Evolutionary conservation across 2,888 invertebrate genomes (phyloP).

Genomic region (Chromoteleia sp.): DNA sequence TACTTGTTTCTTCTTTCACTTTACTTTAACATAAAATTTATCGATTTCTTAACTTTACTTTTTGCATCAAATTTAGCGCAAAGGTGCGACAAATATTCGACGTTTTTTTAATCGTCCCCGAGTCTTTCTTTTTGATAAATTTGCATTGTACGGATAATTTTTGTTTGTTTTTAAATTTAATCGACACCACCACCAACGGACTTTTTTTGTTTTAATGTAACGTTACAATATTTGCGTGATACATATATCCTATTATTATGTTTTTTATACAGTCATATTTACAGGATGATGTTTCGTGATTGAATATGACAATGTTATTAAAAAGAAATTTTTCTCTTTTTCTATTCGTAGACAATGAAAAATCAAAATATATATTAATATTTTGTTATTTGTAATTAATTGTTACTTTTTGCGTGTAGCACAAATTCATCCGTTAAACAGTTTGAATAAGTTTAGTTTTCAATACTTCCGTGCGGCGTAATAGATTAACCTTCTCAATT

Average conservation of each 20-base stretch:
- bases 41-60: neutral
- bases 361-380: neutral
- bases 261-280: conserved; percentile 31
- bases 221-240: conserved; percentile 11
- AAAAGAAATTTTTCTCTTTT: conserved; percentile 5
- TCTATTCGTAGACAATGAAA: conserved; percentile 3
- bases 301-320: neutral
- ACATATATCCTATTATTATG: conserved; percentile 7
- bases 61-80: conserved; percentile 15
- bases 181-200: conserved; percentile 29
- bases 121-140: conserved; percentile 9
- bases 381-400: neutral
- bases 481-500: too few species aligned
- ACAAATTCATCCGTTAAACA: too few species aligned
- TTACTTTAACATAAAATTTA: conserved; percentile 3
- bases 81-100: conserved; percentile 40
- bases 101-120: neutral
- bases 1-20: conserved; percentile 6
- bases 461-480: too few species aligned
- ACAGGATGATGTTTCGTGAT: conserved; percentile 38
- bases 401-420: too few species aligned
- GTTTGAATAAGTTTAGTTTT: too few species aligned
- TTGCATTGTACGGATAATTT: conserved; percentile 25
- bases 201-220: conserved; percentile 9
- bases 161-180: conserved; percentile 25